Evolutionary conservation across 2,888 invertebrate genomes (phyloP).

Genomic region (Agriotes lineatus): DNA sequence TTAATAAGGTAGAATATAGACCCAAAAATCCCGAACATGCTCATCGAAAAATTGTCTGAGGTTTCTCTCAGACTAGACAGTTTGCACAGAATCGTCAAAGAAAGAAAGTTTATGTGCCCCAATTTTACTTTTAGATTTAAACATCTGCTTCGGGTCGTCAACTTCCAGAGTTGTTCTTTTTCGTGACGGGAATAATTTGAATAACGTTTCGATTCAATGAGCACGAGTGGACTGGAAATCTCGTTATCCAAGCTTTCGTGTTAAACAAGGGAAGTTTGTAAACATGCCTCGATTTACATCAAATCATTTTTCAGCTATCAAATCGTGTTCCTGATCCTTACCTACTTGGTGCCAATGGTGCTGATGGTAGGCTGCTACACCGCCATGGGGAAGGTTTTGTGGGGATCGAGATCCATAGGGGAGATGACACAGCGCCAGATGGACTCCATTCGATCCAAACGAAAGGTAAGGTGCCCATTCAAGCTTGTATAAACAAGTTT

Average conservation of each 20-base stretch:
- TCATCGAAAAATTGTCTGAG: neutral
- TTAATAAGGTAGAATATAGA: too few relatives aligned
- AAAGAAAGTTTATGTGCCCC: neutral
- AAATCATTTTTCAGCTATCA: slow-evolving; percentile 79
- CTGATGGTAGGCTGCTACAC: slow-evolving; percentile 88
- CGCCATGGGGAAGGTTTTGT: slow-evolving; percentile 84
- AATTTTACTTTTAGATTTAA: neutral
- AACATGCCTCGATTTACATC: neutral
- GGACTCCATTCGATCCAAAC: slow-evolving; percentile 86
- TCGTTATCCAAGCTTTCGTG: too few relatives aligned
- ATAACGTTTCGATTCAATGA: neutral
- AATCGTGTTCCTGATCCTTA: slow-evolving; percentile 83
- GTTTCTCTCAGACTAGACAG: neutral
- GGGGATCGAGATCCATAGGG: slow-evolving; percentile 90
- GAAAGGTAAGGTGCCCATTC: slow-evolving; percentile 83
- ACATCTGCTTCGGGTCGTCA: neutral
- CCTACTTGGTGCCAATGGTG: slow-evolving; percentile 88
- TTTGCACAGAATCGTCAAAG: neutral
- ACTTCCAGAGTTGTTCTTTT: neutral
- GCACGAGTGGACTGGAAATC: too few relatives aligned
- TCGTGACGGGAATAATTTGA: neutral
- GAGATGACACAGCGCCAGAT: slow-evolving; percentile 87
- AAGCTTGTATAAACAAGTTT: too few relatives aligned
- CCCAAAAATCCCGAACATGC: neutral
- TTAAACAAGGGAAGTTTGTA: too few relatives aligned